These are phyloP conservation scores for Cherax destructor DNA, from an alignment of 1,140 invertebrate species.

Conservation along the genomic window DNA sequence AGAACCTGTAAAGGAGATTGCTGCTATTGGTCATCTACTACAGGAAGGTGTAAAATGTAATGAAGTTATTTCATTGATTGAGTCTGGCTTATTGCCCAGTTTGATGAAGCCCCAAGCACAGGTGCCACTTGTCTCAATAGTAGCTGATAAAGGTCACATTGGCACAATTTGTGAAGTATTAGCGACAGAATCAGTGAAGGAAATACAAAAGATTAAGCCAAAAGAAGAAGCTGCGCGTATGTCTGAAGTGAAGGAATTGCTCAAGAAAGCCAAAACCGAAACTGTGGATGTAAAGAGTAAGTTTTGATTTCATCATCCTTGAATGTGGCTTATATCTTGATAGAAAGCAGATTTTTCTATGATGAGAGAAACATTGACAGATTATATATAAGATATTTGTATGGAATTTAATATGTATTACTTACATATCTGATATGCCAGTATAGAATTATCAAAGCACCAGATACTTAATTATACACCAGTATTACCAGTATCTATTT, in stretches of 20 bases:
- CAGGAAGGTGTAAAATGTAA: slow-evolving; percentile 72
- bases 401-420: not conserved
- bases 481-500: no score
- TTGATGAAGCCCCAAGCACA: slow-evolving; percentile 64
- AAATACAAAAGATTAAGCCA: slow-evolving; percentile 45
- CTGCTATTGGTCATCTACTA: slow-evolving; percentile 70
- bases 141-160: slow-evolving; percentile 68
- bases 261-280: slow-evolving; percentile 67
- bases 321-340: not conserved
- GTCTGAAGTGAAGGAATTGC: slow-evolving; percentile 60
- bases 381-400: not conserved
- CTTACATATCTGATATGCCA: not conserved
- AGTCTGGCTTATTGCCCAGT: slow-evolving; percentile 63
- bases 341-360: not conserved
- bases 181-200: slow-evolving; percentile 65
- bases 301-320: slow-evolving; percentile 23
- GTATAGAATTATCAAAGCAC: not conserved
- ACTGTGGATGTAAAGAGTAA: slow-evolving; percentile 71
- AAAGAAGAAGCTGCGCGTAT: slow-evolving; percentile 60
- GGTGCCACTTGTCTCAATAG: slow-evolving; percentile 65
- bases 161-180: slow-evolving; percentile 68
- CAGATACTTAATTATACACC: no score
- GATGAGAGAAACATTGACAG: not conserved
- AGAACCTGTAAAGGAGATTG: slow-evolving; percentile 72
- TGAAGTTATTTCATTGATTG: slow-evolving; percentile 73